Percentiles rank a stretch among this genome's conserved stretches.
Conservation (phyloP, 2,113 vertebrate species). For the Synchiropus splendidus region DNA sequence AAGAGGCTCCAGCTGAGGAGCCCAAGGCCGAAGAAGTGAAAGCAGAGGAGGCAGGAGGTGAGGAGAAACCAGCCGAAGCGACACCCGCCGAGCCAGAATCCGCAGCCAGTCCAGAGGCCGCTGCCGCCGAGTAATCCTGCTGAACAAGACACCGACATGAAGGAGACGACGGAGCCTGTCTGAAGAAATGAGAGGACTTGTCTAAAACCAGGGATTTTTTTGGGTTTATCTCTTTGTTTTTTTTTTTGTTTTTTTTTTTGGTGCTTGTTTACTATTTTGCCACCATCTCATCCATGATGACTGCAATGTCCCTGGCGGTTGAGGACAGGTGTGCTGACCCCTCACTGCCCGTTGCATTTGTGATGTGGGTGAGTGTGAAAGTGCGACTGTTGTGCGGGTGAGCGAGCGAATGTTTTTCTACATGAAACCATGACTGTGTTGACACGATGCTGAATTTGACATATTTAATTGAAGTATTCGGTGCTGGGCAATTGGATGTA, state of each 20-base stretch:
- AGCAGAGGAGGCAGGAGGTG: conserved; percentile 45
- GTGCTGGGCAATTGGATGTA: conserved; percentile 69
- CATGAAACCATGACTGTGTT: conserved; percentile 56
- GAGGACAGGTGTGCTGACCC: conserved; percentile 39
- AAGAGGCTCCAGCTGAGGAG: conserved; percentile 36
- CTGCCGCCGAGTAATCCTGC: conserved; percentile 70
- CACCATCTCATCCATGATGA: conserved; percentile 60
- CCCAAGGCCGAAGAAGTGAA: conserved; percentile 51
- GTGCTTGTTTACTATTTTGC: conserved; percentile 53
- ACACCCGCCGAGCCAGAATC: conserved; percentile 62
- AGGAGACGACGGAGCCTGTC: conserved; percentile 61
- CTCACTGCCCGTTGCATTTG: too few species aligned
- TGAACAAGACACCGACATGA: conserved; percentile 38
- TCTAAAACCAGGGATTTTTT: conserved; percentile 76
- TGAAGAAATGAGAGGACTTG: conserved; percentile 92
- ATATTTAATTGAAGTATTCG: conserved; percentile 69
- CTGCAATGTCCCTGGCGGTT: conserved; percentile 51
- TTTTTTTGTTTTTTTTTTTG: conserved; percentile 27
- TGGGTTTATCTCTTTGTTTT: conserved; percentile 18
- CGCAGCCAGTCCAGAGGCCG: conserved; percentile 76
- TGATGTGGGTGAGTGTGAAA: conserved; percentile 44
- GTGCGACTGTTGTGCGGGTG: too few species aligned
- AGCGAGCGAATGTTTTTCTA: conserved; percentile 42
- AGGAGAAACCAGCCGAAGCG: conserved; percentile 68
- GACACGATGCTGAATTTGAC: too few species aligned